Base-by-base conservation (phyloP, 92 coral and sea anemone genomes). In the Palythoa grandis region DNA sequence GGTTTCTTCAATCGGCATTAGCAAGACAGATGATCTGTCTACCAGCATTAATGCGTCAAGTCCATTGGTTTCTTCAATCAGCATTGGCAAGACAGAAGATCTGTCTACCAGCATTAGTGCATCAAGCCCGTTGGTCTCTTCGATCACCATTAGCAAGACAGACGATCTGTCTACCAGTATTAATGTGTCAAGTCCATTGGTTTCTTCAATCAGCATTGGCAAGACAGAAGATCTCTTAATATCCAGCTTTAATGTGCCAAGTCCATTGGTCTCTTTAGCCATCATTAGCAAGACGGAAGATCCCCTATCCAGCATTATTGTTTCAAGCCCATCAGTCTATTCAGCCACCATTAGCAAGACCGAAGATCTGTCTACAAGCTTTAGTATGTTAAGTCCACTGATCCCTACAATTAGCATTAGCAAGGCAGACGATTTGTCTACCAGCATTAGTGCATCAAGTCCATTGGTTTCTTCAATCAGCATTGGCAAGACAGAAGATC, bases 31-130 rank as follows among this genome's bases (percentile, higher is more conserved):
- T 4, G 68, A 17, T 61, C 65, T 15, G 1, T 14, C n/a, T 11
- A 11, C 2, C 19, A 57, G 65, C n/a, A 17, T 23, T 19, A 63
- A 0, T 54, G 50, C 7, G 5, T 14, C 39, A 14, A 47, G n/a
- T 54, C 16, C 43, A 54, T 56, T 54, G 8, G 47, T 76, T 13
- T 20, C 50, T 3, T 5, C 68, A 25, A 11, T n/a, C n/a, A 14
- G 23, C 16, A 58, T 76, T 54, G 25, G 22, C 68, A 50, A 22
- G 15, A 54, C 82, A 54, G 67, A 52, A 75, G 79, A 76, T 74
- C 17, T 74, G n/a, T 14, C 22, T 2, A n/a, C 78, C 43, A 74
- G 78, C 10, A 53, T 22, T 7, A 54, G 38, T 29, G 50, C 16
- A 12, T 23, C 38, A 14, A 47, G 17, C 53, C 7, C 48, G 53